Evolutionary conservation across 2,888 invertebrate species (phyloP), one percentile per base, ranked within the genome.

Genomic region (Euphydryas editha): DNA sequence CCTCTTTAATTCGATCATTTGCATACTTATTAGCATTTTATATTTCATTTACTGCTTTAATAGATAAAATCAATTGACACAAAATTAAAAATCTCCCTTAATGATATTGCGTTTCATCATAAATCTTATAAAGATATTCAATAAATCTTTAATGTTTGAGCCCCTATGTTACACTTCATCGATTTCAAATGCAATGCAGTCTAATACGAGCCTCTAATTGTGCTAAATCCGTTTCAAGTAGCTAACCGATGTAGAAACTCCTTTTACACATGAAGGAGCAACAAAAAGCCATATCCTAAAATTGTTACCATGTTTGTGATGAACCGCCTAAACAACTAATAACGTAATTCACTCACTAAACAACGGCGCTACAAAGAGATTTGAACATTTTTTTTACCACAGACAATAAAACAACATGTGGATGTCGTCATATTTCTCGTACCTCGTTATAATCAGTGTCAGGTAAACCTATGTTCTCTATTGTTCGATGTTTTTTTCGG

Each of bases 401-500:
- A 79, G 72, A 78, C 44, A 80, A 82, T 83, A 81, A 87, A 85
- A 83, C 84, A 84, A 85, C 88, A 87, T 86, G 81, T 81, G 79
- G 76, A 78, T 86, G 87, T 88, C 86, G 83, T 90, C 89, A 92
- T 91, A 90, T 90, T 88, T 90, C 88, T 90, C 83, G 80, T 85
- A 75, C 83, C 86, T 90, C 88, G 89, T 92, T 92, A 92, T 86
- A 89, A 89, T 85, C 84, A 81, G 84, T 82, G 88, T 88, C 92
- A 90, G 92, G 90, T 90, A 92, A 83, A 82, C 76, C 81, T 78
- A 80, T 77, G 78, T 81, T 78, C 70, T 81, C 89, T 88, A 86
- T 92, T 92, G 90, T 91, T 80, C 68, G 72, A 17, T 68, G 69
- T 78, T 87, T 88, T 87, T 87, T 84, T 86, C 78, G 82, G 90